Conservation (phyloP, 2,888 invertebrate genomes). For the Dione juno region DNA sequence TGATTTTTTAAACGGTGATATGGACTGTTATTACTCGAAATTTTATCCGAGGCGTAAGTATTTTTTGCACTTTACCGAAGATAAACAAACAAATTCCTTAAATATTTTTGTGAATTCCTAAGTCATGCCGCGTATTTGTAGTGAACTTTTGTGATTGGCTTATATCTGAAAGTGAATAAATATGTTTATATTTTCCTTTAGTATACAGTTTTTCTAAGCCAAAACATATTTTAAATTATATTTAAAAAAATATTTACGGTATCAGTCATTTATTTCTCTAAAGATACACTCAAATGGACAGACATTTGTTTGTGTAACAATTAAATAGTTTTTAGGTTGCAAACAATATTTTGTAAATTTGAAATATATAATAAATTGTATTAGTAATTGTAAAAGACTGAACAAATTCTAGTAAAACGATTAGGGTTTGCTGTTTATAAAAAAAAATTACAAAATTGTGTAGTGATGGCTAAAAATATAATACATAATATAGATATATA, state of each 20-base stretch:
- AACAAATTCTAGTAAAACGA: too few species aligned
- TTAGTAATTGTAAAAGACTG: too few species aligned
- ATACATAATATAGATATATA: too few species aligned
- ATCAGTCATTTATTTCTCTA: background rate
- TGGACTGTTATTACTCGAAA: constrained; percentile 84
- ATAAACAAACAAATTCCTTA: constrained; percentile 78
- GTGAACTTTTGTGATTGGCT: constrained; percentile 19
- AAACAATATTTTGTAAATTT: too few species aligned
- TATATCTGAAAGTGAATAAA: background rate
- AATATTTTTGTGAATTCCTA: constrained; percentile 68
- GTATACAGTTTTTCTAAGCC: background rate
- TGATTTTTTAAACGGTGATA: constrained; percentile 72
- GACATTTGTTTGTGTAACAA: background rate
- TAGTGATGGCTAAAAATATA: too few species aligned
- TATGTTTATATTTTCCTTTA: background rate
- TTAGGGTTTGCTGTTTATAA: too few species aligned
- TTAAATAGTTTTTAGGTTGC: background rate
- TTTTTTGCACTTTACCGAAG: constrained; percentile 65
- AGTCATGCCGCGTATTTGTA: constrained; percentile 45
- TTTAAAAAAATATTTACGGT: background rate
- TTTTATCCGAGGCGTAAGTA: constrained; percentile 84
- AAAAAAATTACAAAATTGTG: too few species aligned
- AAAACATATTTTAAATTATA: background rate
- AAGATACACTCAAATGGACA: background rate
- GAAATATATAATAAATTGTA: too few species aligned